Percentiles rank a stretch among this genome's conserved stretches.
phyloP scores from a whole-genome alignment of 2,113 vertebrate genomes.

The Manacus vitellinus region DNA sequence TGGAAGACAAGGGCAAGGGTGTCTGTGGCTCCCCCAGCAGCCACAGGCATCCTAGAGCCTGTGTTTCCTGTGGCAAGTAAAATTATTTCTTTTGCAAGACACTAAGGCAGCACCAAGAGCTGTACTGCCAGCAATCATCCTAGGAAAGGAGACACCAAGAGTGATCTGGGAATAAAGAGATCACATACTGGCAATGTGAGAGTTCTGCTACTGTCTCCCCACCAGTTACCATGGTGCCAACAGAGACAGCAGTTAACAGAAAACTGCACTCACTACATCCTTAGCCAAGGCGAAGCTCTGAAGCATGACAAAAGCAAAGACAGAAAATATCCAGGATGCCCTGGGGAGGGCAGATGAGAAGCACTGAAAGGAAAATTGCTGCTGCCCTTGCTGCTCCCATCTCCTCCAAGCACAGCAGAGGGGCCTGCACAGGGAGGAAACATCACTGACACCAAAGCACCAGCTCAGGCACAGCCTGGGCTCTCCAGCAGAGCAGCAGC shows the following conservation, averaged over 20 bases:
- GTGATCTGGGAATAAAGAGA: neutral
- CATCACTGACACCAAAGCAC: neutral
- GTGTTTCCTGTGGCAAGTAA: neutral
- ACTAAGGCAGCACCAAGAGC: neutral
- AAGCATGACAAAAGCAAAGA: neutral
- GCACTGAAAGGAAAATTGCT: neutral
- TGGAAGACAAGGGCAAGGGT: neutral
- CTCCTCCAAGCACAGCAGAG: neutral
- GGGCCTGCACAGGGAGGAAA: neutral
- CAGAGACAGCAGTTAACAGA: neutral
- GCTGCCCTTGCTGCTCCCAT: neutral
- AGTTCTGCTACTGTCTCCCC: neutral
- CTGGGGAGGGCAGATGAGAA: neutral
- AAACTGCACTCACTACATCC: neutral
- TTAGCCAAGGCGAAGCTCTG: neutral
- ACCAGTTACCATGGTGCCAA: rapidly evolving
- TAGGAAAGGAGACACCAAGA: neutral
- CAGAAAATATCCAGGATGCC: neutral
- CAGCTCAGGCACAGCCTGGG: neutral
- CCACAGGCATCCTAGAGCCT: neutral
- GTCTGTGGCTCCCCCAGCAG: neutral
- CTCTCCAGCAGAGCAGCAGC: neutral
- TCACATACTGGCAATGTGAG: neutral
- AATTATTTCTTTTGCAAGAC: neutral
- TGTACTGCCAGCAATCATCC: neutral